phyloP scores from a whole-genome alignment of 2,888 invertebrate species.

The Leptinotarsa tumamoca region DNA sequence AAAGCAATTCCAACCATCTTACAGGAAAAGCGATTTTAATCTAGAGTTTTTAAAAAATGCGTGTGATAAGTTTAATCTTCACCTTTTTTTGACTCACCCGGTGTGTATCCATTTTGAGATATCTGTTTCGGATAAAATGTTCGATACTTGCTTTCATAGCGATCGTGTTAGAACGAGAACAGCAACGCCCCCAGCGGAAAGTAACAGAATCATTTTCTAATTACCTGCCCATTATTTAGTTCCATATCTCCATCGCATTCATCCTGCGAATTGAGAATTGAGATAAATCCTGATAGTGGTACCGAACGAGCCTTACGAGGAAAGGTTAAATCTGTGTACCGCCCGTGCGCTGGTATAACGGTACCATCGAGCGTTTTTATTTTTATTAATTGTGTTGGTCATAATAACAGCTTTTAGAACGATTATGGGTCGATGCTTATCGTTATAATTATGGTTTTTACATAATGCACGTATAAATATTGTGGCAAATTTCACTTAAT shows the following conservation, averaged over 20 bases:
- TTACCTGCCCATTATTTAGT: slow-evolving; percentile 17
- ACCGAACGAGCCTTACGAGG: slow-evolving; percentile 17
- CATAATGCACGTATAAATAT: slow-evolving; percentile 49
- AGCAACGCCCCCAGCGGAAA: slow-evolving; percentile 10
- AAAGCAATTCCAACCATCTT: too few species aligned
- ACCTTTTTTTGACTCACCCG: not conserved
- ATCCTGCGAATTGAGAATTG: slow-evolving; percentile 14
- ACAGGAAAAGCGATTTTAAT: too few species aligned
- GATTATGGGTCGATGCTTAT: slow-evolving; percentile 49
- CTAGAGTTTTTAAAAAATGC: not conserved
- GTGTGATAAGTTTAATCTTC: not conserved
- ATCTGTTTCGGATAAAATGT: not conserved
- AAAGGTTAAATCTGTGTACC: slow-evolving; percentile 23
- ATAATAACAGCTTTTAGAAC: slow-evolving; percentile 53
- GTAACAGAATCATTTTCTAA: slow-evolving; percentile 17
- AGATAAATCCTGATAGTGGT: slow-evolving; percentile 17
- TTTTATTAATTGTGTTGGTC: slow-evolving; percentile 45
- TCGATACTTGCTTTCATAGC: not conserved
- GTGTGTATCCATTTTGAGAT: not conserved
- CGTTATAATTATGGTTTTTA: slow-evolving; percentile 54
- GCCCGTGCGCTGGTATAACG: slow-evolving; percentile 41
- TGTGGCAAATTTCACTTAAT: slow-evolving; percentile 41
- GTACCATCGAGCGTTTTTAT: slow-evolving; percentile 39
- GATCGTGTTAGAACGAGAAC: slow-evolving; percentile 1
- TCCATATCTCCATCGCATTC: slow-evolving; percentile 16